Evolutionary conservation across 2,888 invertebrate genomes (phyloP).

Genomic region (Achlya flavicornis): DNA sequence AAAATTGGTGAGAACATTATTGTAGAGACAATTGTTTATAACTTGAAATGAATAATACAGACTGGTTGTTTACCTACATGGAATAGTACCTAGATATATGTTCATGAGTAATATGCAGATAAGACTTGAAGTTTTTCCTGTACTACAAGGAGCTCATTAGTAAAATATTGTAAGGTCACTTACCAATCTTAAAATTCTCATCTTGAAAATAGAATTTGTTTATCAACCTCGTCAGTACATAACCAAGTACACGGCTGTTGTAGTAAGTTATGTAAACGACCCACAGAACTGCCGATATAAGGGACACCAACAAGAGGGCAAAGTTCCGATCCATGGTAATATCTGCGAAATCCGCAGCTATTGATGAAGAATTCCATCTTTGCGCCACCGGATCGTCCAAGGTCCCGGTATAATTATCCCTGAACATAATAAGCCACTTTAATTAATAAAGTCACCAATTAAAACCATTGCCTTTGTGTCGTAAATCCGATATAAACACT

Average conservation of each 20-base stretch:
- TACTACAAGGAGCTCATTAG: not conserved
- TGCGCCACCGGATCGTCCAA: slow-evolving; percentile 67
- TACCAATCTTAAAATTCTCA: slow-evolving; percentile 95
- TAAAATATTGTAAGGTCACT: slow-evolving; percentile 44
- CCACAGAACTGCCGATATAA: slow-evolving; percentile 94
- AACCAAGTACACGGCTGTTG: slow-evolving; percentile 95
- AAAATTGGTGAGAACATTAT: no score
- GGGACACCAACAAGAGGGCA: slow-evolving; percentile 90
- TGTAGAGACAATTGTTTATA: no score
- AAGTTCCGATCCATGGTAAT: slow-evolving; percentile 90
- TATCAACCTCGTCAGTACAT: slow-evolving; percentile 93
- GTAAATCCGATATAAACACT: slow-evolving; percentile 50
- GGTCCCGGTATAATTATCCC: slow-evolving; percentile 66
- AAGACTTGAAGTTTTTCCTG: not conserved
- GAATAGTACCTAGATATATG: not conserved
- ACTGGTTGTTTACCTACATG: not conserved
- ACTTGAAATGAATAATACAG: no score
- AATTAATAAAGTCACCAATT: slow-evolving; percentile 15
- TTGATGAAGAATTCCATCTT: slow-evolving; percentile 85
- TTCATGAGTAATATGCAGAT: not conserved
- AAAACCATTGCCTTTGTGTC: slow-evolving; percentile 41
- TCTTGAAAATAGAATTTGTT: slow-evolving; percentile 94
- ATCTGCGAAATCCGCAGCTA: slow-evolving; percentile 81
- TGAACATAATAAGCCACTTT: slow-evolving; percentile 47
- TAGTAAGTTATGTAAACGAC: slow-evolving; percentile 97